Percentiles rank a stretch among this genome's conserved stretches.
These are phyloP conservation scores for Zaprionus gabonicus DNA, from an alignment of 1,140 invertebrate genomes.

Conservation along the genomic window DNA sequence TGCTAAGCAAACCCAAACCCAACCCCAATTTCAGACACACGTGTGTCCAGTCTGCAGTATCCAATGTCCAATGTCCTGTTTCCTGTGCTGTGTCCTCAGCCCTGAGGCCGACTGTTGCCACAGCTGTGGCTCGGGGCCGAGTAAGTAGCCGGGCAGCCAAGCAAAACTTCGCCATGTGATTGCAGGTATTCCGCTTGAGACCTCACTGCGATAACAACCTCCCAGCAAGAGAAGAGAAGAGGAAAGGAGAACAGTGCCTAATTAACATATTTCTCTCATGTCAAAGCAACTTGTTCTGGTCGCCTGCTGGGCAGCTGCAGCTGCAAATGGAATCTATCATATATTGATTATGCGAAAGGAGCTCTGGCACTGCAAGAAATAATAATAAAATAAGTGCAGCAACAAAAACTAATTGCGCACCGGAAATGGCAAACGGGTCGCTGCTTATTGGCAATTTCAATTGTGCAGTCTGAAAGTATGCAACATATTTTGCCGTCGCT, in stretches of 20 bases:
- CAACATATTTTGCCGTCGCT: slow-evolving; percentile 56
- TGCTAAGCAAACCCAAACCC: slow-evolving; percentile 48
- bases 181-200: slow-evolving; percentile 27
- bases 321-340: not conserved
- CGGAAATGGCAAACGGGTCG: slow-evolving; percentile 54
- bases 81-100: slow-evolving; percentile 43
- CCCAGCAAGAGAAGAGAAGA: too few relatives aligned
- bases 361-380: not conserved
- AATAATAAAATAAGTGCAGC: slow-evolving; percentile 1
- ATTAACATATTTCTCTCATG: slow-evolving; percentile 12
- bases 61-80: slow-evolving; percentile 44
- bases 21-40: slow-evolving; percentile 32
- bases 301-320: not conserved
- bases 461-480: slow-evolving; percentile 66
- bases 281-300: not conserved
- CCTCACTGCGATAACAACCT: not conserved
- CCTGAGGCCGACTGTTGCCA: slow-evolving; percentile 18
- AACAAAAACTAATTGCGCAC: slow-evolving; percentile 66
- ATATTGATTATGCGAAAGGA: not conserved
- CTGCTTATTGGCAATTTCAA: slow-evolving; percentile 60
- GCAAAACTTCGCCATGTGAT: slow-evolving; percentile 20
- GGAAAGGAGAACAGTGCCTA: too few relatives aligned
- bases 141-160: not conserved
- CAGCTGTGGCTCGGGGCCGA: slow-evolving; percentile 22
- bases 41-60: slow-evolving; percentile 45